Conservation (phyloP, 2,113 vertebrate genomes). For the Rafetus swinhoei region DNA sequence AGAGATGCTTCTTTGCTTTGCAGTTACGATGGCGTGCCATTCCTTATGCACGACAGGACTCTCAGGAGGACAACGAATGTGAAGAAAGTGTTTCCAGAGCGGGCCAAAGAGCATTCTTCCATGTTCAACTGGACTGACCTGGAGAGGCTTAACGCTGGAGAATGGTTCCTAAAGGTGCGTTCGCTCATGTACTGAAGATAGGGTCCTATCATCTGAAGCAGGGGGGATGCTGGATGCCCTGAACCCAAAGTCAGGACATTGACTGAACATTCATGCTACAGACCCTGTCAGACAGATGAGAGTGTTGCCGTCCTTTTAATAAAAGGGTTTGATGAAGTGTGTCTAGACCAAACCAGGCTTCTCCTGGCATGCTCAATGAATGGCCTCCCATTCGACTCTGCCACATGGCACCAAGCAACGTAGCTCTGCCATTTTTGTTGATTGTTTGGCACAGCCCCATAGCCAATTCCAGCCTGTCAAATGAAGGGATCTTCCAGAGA, state of each 20-base stretch:
- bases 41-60: constrained; percentile 91
- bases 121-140: constrained; percentile 96
- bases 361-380: neutral
- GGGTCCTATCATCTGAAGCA: rapidly evolving
- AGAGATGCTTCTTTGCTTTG: neutral
- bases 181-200: neutral
- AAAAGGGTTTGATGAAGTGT: neutral
- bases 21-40: constrained; percentile 93
- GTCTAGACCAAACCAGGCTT: neutral
- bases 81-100: constrained; percentile 81
- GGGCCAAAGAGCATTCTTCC: constrained; percentile 82
- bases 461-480: neutral
- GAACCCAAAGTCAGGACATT: rapidly evolving
- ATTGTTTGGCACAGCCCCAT: neutral
- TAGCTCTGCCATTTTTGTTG: neutral
- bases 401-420: rapidly evolving
- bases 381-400: neutral
- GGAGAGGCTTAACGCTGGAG: constrained; percentile 90
- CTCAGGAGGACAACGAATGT: constrained; percentile 92
- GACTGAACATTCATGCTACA: neutral
- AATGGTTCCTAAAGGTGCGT: constrained; percentile 93
- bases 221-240: neutral
- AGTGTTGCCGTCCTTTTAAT: rapidly evolving
- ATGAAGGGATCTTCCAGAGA: neutral
- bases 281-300: rapidly evolving